Evolutionary conservation across 2,797 vertebrate species (phyloP), one percentile per base, ranked within the genome.

Genomic region (Halcyon smyrnensis): DNA sequence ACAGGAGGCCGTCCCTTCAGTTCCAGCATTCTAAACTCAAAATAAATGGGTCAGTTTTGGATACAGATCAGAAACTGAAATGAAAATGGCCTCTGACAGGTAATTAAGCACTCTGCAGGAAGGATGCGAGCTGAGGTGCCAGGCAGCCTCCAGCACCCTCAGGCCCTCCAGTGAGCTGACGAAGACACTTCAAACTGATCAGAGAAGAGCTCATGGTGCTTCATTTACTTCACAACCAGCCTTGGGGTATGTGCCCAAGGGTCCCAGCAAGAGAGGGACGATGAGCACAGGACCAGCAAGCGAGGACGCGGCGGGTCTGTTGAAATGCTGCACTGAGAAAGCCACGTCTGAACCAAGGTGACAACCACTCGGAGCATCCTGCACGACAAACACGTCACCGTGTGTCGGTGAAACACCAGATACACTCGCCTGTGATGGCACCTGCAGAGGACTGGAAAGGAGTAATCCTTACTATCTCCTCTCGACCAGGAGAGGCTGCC

Each of bases 371-470:
- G 32, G 36, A 6, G 1, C 46, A 14, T 32, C 74, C 78, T 51
- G 51, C 36, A 5, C 28, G 12, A 46, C 45, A 46, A 41, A 63
- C 45, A 36, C 51, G 28, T 19, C 78, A 34, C 1, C 0, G 7
- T 1, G n/a, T 1, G 0, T 5, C 43, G 15, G n/a, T 11, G 54
- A 60, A 60, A 67, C 1, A 37, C 21, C 77, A 68, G 14, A 32
- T 0, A 7, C 9, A 1, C 14, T 50, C 9, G 4, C 24, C 15
- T n/a, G 36, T 8, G 39, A 32, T 1, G 13, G 51, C 3, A 53
- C 56, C 68, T 37, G 16, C 0, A 0, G 19, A 57, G 45, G n/a
- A 70, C 0, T 7, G 21, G 43, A 59, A 50, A 64, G 28, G 23
- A 79, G 54, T 15, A 37, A 64, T 62, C 18, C 28, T 51, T 36